Percentiles rank a stretch among this genome's conserved stretches.
phyloP scores from a whole-genome alignment of 2,888 invertebrate species.

The Apodemia hepburni region DNA sequence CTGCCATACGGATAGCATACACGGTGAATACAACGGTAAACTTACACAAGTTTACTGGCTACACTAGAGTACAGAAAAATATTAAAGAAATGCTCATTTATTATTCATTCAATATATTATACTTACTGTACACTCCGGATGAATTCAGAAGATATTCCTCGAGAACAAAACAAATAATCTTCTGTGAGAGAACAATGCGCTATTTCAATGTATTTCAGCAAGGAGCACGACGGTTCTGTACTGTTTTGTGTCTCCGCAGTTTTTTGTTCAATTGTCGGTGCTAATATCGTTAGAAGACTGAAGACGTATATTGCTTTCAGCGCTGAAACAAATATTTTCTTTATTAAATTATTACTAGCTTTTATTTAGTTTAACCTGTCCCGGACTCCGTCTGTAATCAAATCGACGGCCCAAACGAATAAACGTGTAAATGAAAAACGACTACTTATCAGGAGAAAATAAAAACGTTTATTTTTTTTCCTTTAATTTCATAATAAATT shows the following conservation, averaged over 20 bases:
- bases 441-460: too few relatives aligned
- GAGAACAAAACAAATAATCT: conserved; percentile 12
- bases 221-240: neutral
- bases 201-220: neutral
- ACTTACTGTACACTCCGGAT: neutral
- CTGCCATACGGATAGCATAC: too few relatives aligned
- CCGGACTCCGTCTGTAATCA: too few relatives aligned
- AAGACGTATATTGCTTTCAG: conserved; percentile 7
- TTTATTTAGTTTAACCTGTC: too few relatives aligned
- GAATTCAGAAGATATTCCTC: neutral
- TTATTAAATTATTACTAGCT: neutral
- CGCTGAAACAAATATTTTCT: conserved; percentile 1
- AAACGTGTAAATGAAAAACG: too few relatives aligned
- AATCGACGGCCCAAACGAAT: too few relatives aligned
- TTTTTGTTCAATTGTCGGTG: conserved; percentile 4
- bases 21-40: too few relatives aligned
- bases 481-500: too few relatives aligned
- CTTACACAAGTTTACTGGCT: too few relatives aligned
- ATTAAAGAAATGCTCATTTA: too few relatives aligned
- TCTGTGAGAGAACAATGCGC: conserved; percentile 12
- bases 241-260: neutral
- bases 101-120: neutral
- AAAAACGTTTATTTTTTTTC: too few relatives aligned
- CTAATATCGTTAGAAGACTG: neutral
- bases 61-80: too few relatives aligned